A percentile compares a stretch with the other conserved stretches of the same genome.
Conservation (phyloP, 2,113 vertebrate species). For the Notiomystis cincta region DNA sequence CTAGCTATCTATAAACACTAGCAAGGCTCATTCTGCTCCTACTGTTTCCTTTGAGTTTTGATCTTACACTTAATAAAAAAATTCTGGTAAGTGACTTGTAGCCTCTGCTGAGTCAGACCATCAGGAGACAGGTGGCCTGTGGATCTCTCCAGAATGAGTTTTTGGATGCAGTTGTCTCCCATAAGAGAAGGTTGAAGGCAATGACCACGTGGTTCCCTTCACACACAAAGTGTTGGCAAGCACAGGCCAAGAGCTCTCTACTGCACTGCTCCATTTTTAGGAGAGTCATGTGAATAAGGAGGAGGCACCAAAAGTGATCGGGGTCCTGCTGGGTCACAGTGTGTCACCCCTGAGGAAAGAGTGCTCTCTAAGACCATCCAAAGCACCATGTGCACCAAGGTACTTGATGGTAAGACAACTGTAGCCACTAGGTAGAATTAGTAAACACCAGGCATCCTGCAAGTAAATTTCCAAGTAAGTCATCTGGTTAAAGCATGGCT, state of each 20-base stretch:
- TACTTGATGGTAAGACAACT: neutral
- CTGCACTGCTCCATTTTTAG: neutral
- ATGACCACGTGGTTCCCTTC: accelerated
- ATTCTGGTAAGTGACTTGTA: neutral
- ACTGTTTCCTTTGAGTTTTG: neutral
- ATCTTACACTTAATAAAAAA: neutral
- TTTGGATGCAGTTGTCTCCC: neutral
- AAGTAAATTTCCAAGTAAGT: neutral
- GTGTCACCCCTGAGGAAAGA: neutral
- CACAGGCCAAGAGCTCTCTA: neutral
- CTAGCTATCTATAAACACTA: neutral
- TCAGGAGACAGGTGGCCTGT: neutral
- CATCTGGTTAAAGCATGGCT: neutral
- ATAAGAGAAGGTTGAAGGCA: neutral
- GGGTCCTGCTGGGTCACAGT: accelerated
- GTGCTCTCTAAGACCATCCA: neutral
- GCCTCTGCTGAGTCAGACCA: neutral
- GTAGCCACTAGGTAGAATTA: neutral
- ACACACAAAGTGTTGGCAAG: accelerated
- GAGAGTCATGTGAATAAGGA: neutral
- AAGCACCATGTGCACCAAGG: accelerated
- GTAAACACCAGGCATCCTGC: neutral
- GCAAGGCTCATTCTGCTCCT: neutral
- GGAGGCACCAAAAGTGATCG: neutral
- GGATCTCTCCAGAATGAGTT: neutral